Conservation (phyloP, 2,888 invertebrate genomes). For the Diarsia mendica region DNA sequence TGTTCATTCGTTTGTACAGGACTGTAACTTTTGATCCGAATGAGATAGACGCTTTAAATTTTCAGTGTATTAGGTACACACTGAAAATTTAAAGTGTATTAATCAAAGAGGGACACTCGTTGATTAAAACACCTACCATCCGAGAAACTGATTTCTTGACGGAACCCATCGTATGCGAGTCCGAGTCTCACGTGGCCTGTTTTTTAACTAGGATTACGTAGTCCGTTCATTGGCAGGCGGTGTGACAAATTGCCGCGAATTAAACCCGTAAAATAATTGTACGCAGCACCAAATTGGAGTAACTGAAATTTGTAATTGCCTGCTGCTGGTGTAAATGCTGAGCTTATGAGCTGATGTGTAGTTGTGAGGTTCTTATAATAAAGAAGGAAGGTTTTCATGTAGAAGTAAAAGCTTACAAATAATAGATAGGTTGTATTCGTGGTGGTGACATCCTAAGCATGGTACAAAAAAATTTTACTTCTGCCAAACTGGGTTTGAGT, state of each 20-base stretch:
- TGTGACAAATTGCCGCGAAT: constrained; percentile 55
- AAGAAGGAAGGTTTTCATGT: neutral
- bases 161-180: neutral
- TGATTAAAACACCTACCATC: too few species aligned
- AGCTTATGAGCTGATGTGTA: neutral
- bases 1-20: neutral
- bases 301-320: constrained; percentile 19
- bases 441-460: too few species aligned
- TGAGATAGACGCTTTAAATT: neutral
- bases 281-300: constrained; percentile 26
- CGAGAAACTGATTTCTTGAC: neutral
- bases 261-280: constrained; percentile 46
- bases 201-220: constrained; percentile 17
- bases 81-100: too few species aligned
- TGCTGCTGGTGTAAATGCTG: constrained; percentile 6
- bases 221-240: constrained; percentile 31
- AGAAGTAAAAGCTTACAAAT: neutral
- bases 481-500: too few species aligned
- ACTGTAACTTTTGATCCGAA: neutral
- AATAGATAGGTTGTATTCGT: too few species aligned
- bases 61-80: neutral
- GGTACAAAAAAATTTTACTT: too few species aligned
- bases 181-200: neutral
- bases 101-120: too few species aligned
- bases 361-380: neutral